Evolutionary conservation across 2,888 invertebrate species (phyloP).

Genomic region (Leucophora obtusa): DNA sequence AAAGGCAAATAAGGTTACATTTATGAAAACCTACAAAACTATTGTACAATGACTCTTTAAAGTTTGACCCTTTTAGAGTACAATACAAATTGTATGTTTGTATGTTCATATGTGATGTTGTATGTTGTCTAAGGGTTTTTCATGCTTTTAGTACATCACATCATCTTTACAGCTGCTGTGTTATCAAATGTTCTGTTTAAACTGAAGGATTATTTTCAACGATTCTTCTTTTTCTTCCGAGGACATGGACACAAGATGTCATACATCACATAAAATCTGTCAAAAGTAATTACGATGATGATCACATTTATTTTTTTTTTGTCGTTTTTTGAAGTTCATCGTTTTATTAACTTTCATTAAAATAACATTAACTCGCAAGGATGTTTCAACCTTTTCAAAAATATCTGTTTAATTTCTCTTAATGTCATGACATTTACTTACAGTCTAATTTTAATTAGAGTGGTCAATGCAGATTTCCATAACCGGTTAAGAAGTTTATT

Average conservation of each 20-base stretch:
- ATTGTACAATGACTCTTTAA: slow-evolving; percentile 37
- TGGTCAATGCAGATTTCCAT: slow-evolving; percentile 18
- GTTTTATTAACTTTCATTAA: slow-evolving; percentile 59
- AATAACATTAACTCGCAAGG: slow-evolving; percentile 49
- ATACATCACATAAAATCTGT: slow-evolving; percentile 51
- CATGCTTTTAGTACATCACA: slow-evolving; percentile 25
- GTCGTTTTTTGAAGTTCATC: slow-evolving; percentile 35
- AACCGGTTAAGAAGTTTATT: slow-evolving; percentile 28
- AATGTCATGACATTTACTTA: slow-evolving; percentile 18
- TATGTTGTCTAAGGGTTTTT: slow-evolving; percentile 39
- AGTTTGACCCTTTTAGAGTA: slow-evolving; percentile 51
- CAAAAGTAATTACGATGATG: slow-evolving; percentile 55
- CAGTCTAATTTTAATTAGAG: slow-evolving; percentile 42
- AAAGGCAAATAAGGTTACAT: slow-evolving; percentile 40
- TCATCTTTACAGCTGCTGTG: slow-evolving; percentile 38
- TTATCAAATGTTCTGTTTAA: not conserved
- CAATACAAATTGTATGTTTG: not conserved
- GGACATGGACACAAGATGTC: slow-evolving; percentile 54
- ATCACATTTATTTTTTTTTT: not conserved
- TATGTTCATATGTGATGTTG: not conserved
- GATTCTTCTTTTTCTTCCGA: slow-evolving; percentile 31
- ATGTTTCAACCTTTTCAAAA: slow-evolving; percentile 30
- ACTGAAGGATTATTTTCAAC: not conserved
- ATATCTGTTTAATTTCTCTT: not conserved
- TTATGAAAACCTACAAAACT: slow-evolving; percentile 3